Evolutionary conservation across 2,888 invertebrate species (phyloP).

Genomic region (Trichopria drosophilae): DNA sequence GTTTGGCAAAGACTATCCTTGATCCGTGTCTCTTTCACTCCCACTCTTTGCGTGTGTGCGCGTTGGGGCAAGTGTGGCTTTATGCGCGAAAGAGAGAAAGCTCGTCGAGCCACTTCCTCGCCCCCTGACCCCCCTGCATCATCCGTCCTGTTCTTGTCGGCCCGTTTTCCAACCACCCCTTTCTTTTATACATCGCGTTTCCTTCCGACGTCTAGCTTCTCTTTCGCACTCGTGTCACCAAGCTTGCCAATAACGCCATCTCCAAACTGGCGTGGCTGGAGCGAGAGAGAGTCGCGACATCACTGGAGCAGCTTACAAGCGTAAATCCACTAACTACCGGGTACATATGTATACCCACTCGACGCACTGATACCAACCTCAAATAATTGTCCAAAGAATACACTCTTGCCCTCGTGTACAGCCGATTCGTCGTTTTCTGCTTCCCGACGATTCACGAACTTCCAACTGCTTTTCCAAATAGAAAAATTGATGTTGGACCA

Average conservation of each 20-base stretch:
- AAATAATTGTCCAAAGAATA: conserved; percentile 38
- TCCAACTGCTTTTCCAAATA: too few relatives aligned
- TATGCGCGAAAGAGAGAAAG: too few relatives aligned
- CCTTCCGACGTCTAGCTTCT: conserved; percentile 18
- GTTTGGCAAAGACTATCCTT: conserved; percentile 59
- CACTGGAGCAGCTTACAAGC: conserved; percentile 28
- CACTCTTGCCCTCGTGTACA: conserved; percentile 9
- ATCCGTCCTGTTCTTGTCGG: conserved; percentile 12
- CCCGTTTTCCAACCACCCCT: conserved; percentile 16
- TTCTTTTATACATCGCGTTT: conserved; percentile 11
- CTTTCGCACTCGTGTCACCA: conserved; percentile 22
- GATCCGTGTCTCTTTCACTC: conserved; percentile 52
- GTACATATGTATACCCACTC: conserved; percentile 26
- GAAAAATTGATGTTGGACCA: too few relatives aligned
- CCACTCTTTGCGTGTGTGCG: too few relatives aligned
- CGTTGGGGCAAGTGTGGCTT: too few relatives aligned
- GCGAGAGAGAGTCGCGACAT: too few relatives aligned
- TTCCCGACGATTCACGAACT: too few relatives aligned
- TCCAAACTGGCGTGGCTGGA: too few relatives aligned
- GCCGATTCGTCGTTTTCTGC: too few relatives aligned
- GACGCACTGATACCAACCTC: conserved; percentile 35
- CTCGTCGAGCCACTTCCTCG: too few relatives aligned
- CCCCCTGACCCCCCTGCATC: conserved; percentile 31
- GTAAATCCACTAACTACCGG: conserved; percentile 29
- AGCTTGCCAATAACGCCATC: too few relatives aligned